Percentiles rank a stretch among this genome's conserved stretches.
phyloP scores from a whole-genome alignment of 2,888 invertebrate genomes.

The Leptinotarsa rubiginosa region DNA sequence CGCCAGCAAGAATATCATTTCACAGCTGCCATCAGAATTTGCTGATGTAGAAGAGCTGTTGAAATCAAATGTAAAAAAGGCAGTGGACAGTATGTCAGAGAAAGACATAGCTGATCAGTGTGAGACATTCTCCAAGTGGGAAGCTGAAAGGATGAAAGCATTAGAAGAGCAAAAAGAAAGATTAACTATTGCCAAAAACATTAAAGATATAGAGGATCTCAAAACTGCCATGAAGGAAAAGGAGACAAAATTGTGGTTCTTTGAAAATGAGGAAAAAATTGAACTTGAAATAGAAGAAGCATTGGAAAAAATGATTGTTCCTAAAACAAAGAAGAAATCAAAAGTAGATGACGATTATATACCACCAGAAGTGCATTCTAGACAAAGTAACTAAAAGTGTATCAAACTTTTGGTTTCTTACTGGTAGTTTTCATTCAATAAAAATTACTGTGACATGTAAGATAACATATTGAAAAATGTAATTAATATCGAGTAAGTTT shows the following conservation, averaged over 20 bases:
- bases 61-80: constrained; percentile 63
- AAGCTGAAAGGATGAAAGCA: constrained; percentile 69
- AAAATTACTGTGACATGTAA: no score
- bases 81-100: constrained; percentile 70
- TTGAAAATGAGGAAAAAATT: constrained; percentile 82
- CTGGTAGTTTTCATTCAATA: no score
- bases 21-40: constrained; percentile 47
- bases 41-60: constrained; percentile 65
- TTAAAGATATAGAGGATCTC: constrained; percentile 71
- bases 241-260: constrained; percentile 81
- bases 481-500: not conserved
- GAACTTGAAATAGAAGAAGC: constrained; percentile 76
- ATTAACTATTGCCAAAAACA: constrained; percentile 66
- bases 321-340: constrained; percentile 59
- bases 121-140: constrained; percentile 73
- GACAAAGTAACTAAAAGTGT: constrained; percentile 28
- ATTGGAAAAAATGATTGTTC: constrained; percentile 63
- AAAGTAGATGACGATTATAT: constrained; percentile 73
- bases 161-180: constrained; percentile 72
- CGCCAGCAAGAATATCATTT: constrained; percentile 49
- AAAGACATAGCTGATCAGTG: constrained; percentile 72
- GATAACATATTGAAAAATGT: no score
- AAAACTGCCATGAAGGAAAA: constrained; percentile 71
- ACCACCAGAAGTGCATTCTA: constrained; percentile 74
- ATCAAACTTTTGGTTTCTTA: no score